Percentiles rank a stretch among this genome's conserved stretches.
These are phyloP conservation scores for Erpobdella octoculata DNA, from an alignment of 2,888 invertebrate genomes.

Conservation along the genomic window DNA sequence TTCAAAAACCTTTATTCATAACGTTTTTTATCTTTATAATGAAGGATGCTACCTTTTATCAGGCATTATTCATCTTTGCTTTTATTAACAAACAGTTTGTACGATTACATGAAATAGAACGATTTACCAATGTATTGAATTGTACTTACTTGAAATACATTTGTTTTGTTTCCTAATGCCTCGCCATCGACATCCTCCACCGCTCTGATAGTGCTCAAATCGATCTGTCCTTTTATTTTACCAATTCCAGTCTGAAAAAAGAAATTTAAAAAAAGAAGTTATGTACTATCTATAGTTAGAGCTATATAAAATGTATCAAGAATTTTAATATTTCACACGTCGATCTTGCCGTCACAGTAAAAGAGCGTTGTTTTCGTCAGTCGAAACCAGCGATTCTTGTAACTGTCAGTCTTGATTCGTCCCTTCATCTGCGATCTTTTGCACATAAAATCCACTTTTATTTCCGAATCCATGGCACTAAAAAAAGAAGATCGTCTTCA, in stretches of 20 bases:
- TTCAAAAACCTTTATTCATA: too few species aligned
- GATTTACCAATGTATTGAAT: not conserved
- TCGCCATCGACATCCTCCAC: slow-evolving; percentile 33
- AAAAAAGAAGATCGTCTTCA: too few species aligned
- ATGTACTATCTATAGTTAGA: too few species aligned
- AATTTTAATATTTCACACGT: slow-evolving; percentile 29
- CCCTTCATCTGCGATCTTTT: slow-evolving; percentile 34
- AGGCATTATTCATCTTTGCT: too few species aligned
- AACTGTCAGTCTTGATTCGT: slow-evolving; percentile 30
- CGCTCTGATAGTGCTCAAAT: slow-evolving; percentile 22
- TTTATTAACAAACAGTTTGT: not conserved
- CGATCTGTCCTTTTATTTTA: slow-evolving; percentile 34
- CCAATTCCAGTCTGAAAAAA: slow-evolving; percentile 15
- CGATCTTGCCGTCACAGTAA: slow-evolving; percentile 34
- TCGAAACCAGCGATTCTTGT: slow-evolving; percentile 34
- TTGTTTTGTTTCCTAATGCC: slow-evolving; percentile 24
- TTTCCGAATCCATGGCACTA: not conserved
- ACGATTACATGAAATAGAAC: not conserved
- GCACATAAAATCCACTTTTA: slow-evolving; percentile 33
- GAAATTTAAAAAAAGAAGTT: too few species aligned
- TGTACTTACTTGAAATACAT: slow-evolving; percentile 33
- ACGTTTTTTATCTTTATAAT: too few species aligned
- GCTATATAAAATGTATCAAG: too few species aligned
- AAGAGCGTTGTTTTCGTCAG: slow-evolving; percentile 28
- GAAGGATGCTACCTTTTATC: too few species aligned